Evolutionary conservation across 2,888 invertebrate genomes (phyloP).

Genomic region (Masnerella sp.): DNA sequence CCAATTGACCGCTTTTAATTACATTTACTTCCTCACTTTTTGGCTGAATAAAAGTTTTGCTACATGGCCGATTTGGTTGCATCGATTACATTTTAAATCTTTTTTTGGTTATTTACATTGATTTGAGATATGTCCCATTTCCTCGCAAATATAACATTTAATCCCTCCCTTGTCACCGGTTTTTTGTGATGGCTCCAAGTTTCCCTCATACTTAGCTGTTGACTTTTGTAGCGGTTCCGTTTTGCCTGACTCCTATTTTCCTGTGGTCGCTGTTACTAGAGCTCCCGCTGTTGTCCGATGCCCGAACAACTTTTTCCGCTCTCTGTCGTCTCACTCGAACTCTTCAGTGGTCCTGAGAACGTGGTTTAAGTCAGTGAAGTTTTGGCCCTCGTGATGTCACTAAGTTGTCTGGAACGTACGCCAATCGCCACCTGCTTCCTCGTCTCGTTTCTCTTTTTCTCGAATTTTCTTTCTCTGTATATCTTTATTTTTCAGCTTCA

Average conservation of each 20-base stretch:
- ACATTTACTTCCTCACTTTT: not conserved
- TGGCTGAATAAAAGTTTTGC: not conserved
- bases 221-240: not conserved
- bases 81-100: not conserved
- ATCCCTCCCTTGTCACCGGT: not conserved
- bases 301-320: not conserved
- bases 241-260: not conserved
- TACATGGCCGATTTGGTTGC: not conserved
- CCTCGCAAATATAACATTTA: conserved; percentile 14
- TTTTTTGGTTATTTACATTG: conserved; percentile 1
- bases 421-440: not conserved
- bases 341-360: not conserved
- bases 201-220: not conserved
- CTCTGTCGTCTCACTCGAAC: not conserved
- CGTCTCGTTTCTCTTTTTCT: too few species aligned
- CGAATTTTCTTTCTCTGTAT: too few species aligned
- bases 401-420: not conserved
- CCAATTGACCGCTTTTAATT: not conserved
- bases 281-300: not conserved
- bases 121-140: conserved; percentile 1
- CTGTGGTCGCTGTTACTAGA: not conserved
- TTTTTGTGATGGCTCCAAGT: not conserved
- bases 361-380: not conserved
- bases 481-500: too few species aligned
- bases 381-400: not conserved